Percentiles rank a stretch among this genome's conserved stretches.
phyloP scores from a whole-genome alignment of 1,140 invertebrate species.

The Grapholita molesta region DNA sequence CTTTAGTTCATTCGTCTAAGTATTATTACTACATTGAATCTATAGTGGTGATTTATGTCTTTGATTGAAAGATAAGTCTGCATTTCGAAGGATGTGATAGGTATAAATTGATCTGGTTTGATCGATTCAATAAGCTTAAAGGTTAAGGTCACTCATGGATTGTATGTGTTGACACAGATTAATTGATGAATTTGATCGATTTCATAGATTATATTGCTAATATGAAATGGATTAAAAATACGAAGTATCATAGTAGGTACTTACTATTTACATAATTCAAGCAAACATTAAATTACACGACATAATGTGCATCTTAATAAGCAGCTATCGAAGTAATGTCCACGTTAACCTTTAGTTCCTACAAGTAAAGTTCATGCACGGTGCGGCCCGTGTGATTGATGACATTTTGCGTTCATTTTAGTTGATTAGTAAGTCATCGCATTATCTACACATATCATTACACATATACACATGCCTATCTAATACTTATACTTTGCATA shows the following conservation, averaged over 20 bases:
- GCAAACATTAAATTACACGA: background rate
- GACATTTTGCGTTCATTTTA: background rate
- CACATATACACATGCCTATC: background rate
- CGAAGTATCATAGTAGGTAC: background rate
- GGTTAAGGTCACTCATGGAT: background rate
- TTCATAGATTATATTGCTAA: background rate
- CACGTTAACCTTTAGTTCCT: background rate
- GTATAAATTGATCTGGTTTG: background rate
- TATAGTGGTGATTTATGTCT: background rate
- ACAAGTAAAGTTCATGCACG: background rate
- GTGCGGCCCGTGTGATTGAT: background rate
- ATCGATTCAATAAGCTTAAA: slow-evolving; percentile 8
- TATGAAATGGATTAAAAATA: background rate
- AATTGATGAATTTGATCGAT: background rate
- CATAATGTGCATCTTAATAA: background rate
- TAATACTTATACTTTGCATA: background rate
- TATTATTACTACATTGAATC: background rate
- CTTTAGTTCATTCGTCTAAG: background rate
- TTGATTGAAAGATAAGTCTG: background rate
- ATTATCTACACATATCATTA: background rate
- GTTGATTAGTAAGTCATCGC: background rate
- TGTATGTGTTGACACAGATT: background rate
- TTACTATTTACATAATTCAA: background rate
- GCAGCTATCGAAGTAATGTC: slow-evolving; percentile 6
- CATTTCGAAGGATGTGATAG: background rate